Evolutionary conservation across 1,140 invertebrate species (phyloP).

Genomic region (Drosophila fuyamai): DNA sequence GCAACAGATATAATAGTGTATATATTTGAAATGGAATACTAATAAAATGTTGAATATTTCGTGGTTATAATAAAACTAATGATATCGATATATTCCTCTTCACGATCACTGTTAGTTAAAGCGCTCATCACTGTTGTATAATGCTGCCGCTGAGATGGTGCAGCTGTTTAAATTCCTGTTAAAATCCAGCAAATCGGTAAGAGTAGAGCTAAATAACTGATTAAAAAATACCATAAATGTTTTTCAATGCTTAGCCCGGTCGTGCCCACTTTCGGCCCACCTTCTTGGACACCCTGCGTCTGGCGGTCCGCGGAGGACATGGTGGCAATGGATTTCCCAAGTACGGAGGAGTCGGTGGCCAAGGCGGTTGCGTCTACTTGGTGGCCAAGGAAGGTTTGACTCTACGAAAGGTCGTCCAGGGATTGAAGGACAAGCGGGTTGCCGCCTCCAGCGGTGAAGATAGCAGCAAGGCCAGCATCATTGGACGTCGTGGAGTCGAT

Average conservation of each 20-base stretch:
- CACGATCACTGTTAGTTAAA: not conserved
- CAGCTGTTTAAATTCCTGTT: conserved; percentile 75
- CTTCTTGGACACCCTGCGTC: conserved; percentile 90
- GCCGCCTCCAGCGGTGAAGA: conserved; percentile 88
- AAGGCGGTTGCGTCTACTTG: conserved; percentile 93
- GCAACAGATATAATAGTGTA: no score
- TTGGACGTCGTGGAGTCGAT: conserved; percentile 90
- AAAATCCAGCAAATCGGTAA: conserved; percentile 72
- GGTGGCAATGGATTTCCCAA: conserved; percentile 91
- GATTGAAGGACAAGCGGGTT: conserved; percentile 86
- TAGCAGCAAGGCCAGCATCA: conserved; percentile 89
- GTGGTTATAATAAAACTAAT: no score
- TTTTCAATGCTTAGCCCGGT: conserved; percentile 37
- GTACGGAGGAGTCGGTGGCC: conserved; percentile 93
- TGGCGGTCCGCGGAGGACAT: conserved; percentile 90
- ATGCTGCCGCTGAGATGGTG: conserved; percentile 57
- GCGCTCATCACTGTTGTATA: conserved; percentile 29
- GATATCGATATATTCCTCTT: not conserved
- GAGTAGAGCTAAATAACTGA: not conserved
- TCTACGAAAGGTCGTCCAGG: conserved; percentile 86
- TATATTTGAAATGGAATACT: no score
- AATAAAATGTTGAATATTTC: no score
- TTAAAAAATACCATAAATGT: not conserved
- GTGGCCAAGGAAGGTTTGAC: conserved; percentile 88
- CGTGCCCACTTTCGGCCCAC: conserved; percentile 72